phyloP scores from a whole-genome alignment of 1,140 invertebrate species.

The Elymnias hypermnestra region DNA sequence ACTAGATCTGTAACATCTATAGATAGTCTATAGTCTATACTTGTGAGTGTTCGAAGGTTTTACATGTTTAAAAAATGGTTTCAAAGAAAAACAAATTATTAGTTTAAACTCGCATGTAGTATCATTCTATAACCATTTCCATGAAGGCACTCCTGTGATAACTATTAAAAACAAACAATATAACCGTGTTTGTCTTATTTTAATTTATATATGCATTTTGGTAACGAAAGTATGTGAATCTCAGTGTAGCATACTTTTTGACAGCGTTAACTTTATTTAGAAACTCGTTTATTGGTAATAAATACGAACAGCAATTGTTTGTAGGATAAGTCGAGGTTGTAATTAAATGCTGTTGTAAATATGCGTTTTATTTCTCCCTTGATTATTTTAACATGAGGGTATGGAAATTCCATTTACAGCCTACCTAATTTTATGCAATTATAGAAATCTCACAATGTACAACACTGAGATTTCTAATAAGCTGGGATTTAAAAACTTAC shows the following conservation, averaged over 20 bases:
- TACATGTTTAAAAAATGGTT: too few species aligned
- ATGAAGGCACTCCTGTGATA: constrained; percentile 1
- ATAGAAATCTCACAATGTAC: too few species aligned
- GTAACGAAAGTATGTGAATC: constrained; percentile 19
- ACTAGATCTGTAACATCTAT: too few species aligned
- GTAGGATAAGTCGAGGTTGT: constrained; percentile 32
- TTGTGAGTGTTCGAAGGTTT: too few species aligned
- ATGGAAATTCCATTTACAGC: too few species aligned
- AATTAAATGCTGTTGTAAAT: constrained; percentile 29
- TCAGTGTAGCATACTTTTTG: constrained; percentile 15
- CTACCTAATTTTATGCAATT: too few species aligned
- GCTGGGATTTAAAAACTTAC: too few species aligned
- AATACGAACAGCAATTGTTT: constrained; percentile 21
- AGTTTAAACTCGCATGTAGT: not conserved
- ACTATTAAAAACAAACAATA: constrained; percentile 1
- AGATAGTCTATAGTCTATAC: too few species aligned
- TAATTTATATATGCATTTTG: constrained; percentile 1
- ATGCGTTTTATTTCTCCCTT: not conserved
- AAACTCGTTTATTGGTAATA: too few species aligned
- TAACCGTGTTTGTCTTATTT: not conserved
- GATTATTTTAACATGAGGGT: too few species aligned
- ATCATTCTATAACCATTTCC: not conserved
- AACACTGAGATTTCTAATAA: too few species aligned
- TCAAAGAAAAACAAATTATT: not conserved
- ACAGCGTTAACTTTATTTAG: too few species aligned